Evolutionary conservation across 2,888 invertebrate genomes (phyloP), one percentile per base, ranked within the genome.

Genomic region (Lasioglossum lativentre): DNA sequence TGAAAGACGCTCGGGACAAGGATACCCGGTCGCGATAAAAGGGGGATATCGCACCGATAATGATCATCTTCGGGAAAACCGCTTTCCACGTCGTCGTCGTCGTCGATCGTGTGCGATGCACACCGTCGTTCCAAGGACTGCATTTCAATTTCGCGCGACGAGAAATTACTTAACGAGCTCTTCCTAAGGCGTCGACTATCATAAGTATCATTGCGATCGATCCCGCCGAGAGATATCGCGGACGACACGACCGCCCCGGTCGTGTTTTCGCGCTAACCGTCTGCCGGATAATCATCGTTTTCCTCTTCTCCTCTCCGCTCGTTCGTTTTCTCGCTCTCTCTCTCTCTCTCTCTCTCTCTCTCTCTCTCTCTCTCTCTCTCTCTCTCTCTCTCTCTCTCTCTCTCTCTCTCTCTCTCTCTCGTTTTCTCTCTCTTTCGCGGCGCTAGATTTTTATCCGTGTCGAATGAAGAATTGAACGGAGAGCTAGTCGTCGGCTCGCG

Each of bases 21-120:
- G 71, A 80, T 83, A 70, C 73, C 73, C n/a, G 38, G 40, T 27
- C 40, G 47, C 75, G 82, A 87, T 85, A 82, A 85, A 56, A 19
- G 16, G 84, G 71, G 82, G 75, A 77, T 90, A 87, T 78, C 83
- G 77, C 75, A 56, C 56, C 84, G 87, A 86, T 87, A 89, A 90
- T 81, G 71, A 87, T 89, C 85, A 84, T 45, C 72, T 77, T 73
- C 52, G 79, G 80, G 56, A 87, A 85, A 89, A 82, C 72, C 59
- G 74, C 47, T 84, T 88, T 80, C 72, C 73, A 56, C 80, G 70
- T n/a, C 52, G 23, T 10, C 52, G 52, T 23, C 2, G 23, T 52
- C 23, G 56, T 1, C n/a, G 56, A n/a, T 8, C 56, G 56, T n/a
- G n/a, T n/a, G 56, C 56, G n/a, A 12, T n/a, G n/a, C n/a, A 12